Evolutionary conservation across 2,113 vertebrate genomes (phyloP).

Genomic region (Lampris megalopsis): DNA sequence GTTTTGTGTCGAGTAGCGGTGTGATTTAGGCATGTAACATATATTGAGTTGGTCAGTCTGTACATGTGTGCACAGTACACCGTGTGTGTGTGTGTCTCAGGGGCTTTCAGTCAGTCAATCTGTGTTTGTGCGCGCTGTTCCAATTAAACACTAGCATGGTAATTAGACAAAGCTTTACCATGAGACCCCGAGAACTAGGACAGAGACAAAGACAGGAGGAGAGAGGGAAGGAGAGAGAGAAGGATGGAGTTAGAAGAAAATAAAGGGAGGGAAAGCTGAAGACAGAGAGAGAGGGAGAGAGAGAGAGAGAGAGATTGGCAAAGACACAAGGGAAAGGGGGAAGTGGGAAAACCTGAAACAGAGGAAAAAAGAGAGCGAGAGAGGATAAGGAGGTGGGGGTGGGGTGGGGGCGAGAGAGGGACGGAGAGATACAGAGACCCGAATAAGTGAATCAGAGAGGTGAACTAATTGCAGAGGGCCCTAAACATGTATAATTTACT

Average conservation of each 20-base stretch:
- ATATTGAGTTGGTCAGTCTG: background rate
- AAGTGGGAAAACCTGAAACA: background rate
- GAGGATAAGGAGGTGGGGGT: background rate
- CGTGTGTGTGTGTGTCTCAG: slow-evolving; percentile 39
- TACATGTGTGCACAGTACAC: slow-evolving; percentile 28
- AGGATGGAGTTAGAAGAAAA: background rate
- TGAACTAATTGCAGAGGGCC: slow-evolving; percentile 64
- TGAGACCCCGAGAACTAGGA: slow-evolving; percentile 77
- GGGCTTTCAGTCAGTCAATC: slow-evolving; percentile 62
- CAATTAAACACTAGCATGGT: slow-evolving; percentile 76
- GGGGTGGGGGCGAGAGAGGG: slow-evolving; percentile 2
- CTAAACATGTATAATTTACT: slow-evolving; percentile 75
- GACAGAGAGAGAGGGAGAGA: background rate
- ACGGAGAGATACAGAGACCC: slow-evolving; percentile 23
- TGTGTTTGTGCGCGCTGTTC: slow-evolving; percentile 71
- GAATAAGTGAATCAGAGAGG: slow-evolving; percentile 50
- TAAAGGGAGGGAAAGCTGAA: no score
- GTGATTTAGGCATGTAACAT: background rate
- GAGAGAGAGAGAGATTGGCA: background rate
- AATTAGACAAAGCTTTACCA: slow-evolving; percentile 80
- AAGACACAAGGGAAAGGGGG: background rate
- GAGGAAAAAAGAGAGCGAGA: background rate
- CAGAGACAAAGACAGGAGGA: slow-evolving; percentile 36
- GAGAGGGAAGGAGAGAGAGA: slow-evolving; percentile 18
- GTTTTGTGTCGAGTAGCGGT: no score